Conservation (phyloP, 2,113 vertebrate species). For the Corythoichthys intestinalis region DNA sequence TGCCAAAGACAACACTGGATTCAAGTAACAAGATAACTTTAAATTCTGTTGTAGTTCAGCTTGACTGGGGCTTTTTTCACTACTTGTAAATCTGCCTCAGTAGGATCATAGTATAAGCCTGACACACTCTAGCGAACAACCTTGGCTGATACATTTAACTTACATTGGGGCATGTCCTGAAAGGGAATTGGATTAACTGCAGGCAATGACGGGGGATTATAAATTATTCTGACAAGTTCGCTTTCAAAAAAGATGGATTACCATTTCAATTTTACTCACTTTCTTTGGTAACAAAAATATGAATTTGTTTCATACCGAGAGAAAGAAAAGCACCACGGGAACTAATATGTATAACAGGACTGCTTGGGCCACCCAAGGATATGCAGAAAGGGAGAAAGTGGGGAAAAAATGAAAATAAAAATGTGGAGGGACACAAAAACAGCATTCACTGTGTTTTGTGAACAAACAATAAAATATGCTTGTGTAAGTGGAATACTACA, state of each 20-base stretch:
- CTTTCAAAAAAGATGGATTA: constrained; percentile 54
- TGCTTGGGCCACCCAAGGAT: constrained; percentile 21
- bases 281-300: constrained; percentile 38
- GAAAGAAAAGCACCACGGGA: constrained; percentile 5
- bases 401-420: constrained; percentile 17
- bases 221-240: constrained; percentile 49
- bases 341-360: constrained; percentile 7
- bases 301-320: constrained; percentile 15
- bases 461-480: constrained; percentile 40
- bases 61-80: constrained; percentile 34
- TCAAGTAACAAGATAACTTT: constrained; percentile 18
- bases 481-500: constrained; percentile 36
- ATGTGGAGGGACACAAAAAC: constrained; percentile 26
- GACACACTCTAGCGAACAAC: constrained; percentile 52
- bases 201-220: constrained; percentile 51
- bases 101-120: constrained; percentile 44
- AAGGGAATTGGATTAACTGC: constrained; percentile 61
- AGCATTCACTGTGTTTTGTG: constrained; percentile 34
- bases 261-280: constrained; percentile 31
- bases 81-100: constrained; percentile 32
- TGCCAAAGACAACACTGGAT: constrained; percentile 24
- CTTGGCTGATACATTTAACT: constrained; percentile 45
- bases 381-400: constrained; percentile 16
- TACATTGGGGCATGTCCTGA: constrained; percentile 41
- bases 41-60: constrained; percentile 4